A percentile compares a stretch with the other conserved stretches of the same genome.
These are phyloP conservation scores for Euborellia annulipes DNA, from an alignment of 1,140 invertebrate species.

Conservation along the genomic window DNA sequence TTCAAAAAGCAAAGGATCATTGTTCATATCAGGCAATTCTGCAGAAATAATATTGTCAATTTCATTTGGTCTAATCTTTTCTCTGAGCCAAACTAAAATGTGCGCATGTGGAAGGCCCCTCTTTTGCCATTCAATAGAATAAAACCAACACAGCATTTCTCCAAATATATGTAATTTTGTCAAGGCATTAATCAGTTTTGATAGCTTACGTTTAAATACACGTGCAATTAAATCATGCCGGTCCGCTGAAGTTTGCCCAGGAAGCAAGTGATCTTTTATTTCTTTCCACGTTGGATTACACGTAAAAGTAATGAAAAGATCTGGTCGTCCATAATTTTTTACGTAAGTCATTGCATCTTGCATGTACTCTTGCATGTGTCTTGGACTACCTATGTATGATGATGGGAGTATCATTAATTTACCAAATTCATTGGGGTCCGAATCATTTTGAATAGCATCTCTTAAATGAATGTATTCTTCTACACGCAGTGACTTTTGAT, in stretches of 20 bases:
- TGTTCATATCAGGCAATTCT: slow-evolving; percentile 26
- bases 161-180: slow-evolving; percentile 23
- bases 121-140: slow-evolving; percentile 33
- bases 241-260: slow-evolving; percentile 21
- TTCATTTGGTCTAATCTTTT: slow-evolving; percentile 21
- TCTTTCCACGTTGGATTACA: slow-evolving; percentile 20
- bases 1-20: slow-evolving; percentile 22
- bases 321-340: slow-evolving; percentile 7
- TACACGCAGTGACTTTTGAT: slow-evolving; percentile 24
- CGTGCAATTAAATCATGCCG: slow-evolving; percentile 28
- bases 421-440: slow-evolving; percentile 6
- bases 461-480: slow-evolving; percentile 30
- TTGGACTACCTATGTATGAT: background rate
- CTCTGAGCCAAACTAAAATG: slow-evolving; percentile 24
- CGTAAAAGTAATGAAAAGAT: slow-evolving; percentile 27
- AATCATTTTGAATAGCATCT: slow-evolving; percentile 17
- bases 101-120: slow-evolving; percentile 32
- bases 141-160: slow-evolving; percentile 20
- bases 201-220: slow-evolving; percentile 30
- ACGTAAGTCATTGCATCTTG: slow-evolving; percentile 7
- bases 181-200: slow-evolving; percentile 28
- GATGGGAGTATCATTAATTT: slow-evolving; percentile 4
- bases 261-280: slow-evolving; percentile 21
- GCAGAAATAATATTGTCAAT: slow-evolving; percentile 26
- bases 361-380: slow-evolving; percentile 8